Evolutionary conservation across 1,140 invertebrate species (phyloP).

Genomic region (Drosophila albomicans): DNA sequence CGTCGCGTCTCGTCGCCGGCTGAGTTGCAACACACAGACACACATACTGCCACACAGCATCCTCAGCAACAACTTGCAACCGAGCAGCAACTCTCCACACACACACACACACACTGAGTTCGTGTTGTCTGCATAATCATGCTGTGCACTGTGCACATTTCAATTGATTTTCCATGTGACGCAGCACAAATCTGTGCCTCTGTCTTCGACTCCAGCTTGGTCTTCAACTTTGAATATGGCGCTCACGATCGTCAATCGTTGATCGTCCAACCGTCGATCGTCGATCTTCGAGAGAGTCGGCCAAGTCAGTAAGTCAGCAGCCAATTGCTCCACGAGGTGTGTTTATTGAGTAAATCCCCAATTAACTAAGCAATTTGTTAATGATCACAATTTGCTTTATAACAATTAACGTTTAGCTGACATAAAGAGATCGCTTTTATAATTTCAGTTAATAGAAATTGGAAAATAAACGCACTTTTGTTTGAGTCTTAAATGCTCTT

Average conservation of each 20-base stretch:
- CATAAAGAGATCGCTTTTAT: constrained; percentile 4
- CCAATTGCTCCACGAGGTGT: constrained; percentile 32
- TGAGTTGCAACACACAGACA: constrained; percentile 1
- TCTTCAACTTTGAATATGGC: constrained; percentile 63
- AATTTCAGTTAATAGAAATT: background rate
- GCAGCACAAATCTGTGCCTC: constrained; percentile 66
- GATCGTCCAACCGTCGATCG: background rate
- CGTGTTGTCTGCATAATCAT: constrained; percentile 72
- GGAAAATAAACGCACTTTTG: background rate
- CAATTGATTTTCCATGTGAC: constrained; percentile 80
- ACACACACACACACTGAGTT: constrained; percentile 13
- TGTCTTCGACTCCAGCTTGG: background rate
- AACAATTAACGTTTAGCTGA: background rate
- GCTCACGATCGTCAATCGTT: constrained; percentile 53
- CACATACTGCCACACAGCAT: constrained; percentile 9
- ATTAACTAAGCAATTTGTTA: constrained; percentile 32
- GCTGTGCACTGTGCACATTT: constrained; percentile 62
- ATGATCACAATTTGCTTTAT: constrained; percentile 6
- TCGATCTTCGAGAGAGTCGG: constrained; percentile 11
- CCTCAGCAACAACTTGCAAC: constrained; percentile 7
- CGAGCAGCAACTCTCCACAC: background rate
- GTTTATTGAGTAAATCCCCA: constrained; percentile 17
- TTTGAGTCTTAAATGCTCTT: too few relatives aligned
- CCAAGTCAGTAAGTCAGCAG: constrained; percentile 10
- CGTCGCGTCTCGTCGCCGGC: constrained; percentile 38